Conservation (phyloP, 2,113 vertebrate genomes). For the Shinisaurus crocodilurus region DNA sequence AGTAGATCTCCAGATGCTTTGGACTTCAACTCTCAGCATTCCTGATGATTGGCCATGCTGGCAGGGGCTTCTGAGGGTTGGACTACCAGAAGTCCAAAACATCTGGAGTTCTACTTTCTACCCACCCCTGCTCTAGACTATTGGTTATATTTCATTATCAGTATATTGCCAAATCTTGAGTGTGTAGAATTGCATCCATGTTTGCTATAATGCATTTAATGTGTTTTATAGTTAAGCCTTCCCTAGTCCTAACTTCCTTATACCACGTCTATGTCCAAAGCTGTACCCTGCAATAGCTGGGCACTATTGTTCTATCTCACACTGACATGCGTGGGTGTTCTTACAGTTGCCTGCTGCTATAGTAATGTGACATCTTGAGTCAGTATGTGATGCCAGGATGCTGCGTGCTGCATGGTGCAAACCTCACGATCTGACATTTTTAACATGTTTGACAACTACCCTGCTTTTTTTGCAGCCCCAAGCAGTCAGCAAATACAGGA, state of each 20-base stretch:
- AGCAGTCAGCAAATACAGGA: background rate
- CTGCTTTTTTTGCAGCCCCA: too few relatives aligned
- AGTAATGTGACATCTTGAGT: background rate
- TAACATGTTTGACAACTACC: too few relatives aligned
- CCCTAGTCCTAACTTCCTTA: background rate
- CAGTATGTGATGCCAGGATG: background rate
- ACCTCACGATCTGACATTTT: background rate
- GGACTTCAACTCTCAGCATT: too few relatives aligned
- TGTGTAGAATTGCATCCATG: background rate
- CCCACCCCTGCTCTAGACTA: background rate
- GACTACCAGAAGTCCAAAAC: too few relatives aligned
- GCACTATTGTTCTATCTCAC: background rate
- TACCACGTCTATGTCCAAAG: background rate
- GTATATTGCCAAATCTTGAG: background rate
- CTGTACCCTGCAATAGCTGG: background rate
- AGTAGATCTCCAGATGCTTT: background rate
- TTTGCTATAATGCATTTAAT: background rate
- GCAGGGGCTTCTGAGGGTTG: too few relatives aligned
- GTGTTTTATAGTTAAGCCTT: background rate
- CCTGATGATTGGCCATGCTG: too few relatives aligned
- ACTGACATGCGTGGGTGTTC: background rate
- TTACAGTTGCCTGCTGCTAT: background rate
- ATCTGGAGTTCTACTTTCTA: too few relatives aligned
- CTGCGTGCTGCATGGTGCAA: background rate
- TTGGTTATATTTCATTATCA: background rate